Base-by-base conservation (phyloP, 2,797 vertebrate species). In the Halcyon chelicuti region DNA sequence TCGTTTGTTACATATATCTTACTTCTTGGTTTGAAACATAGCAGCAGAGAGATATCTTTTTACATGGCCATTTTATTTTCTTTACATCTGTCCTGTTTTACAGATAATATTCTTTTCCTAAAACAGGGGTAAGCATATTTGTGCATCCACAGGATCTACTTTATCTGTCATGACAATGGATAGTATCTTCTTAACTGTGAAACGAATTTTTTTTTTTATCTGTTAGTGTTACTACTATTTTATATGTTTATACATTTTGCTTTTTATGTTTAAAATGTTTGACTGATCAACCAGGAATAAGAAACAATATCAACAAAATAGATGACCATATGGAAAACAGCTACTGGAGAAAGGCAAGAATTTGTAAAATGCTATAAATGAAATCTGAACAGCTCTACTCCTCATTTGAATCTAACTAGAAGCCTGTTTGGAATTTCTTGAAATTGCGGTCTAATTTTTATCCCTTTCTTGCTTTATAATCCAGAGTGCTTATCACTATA, bases 21-120 rank as follows among this genome's bases (percentile, higher is more conserved):
- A 54, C 40, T 93, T 90, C 68, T 92, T 88, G 75, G 83, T 88
- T 96, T 57, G 86, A 91, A 95, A 91, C 80, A 90, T 68, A 92
- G 91, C 61, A 79, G 88, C 86, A 62, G 17, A 89, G 70, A 74
- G 47, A 39, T 60, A 51, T 31, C 14, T 23, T 25, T 88, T 67
- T 88, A 61, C 31, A 71, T 31, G 81, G 55, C 5, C 5, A 40
- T 65, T 29, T 82, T 60, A 65, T 77, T 93, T 95, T 82, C 66
- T 73, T 80, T 71, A 71, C 8, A 33, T 79, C 12, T 85, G 23
- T 47, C 93, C 71, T 79, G 44, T 60, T 91, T 94, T 89, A 88
- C 37, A 87, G 67, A 68, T 63, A 79, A 85, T 33, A 2, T 57
- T 16, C 14, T 61, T 73, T 63, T 9, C 44, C 21, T 80, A 77